Evolutionary conservation across 2,113 vertebrate species (phyloP), one percentile per base, ranked within the genome.

Genomic region (Dicentrarchus labrax): DNA sequence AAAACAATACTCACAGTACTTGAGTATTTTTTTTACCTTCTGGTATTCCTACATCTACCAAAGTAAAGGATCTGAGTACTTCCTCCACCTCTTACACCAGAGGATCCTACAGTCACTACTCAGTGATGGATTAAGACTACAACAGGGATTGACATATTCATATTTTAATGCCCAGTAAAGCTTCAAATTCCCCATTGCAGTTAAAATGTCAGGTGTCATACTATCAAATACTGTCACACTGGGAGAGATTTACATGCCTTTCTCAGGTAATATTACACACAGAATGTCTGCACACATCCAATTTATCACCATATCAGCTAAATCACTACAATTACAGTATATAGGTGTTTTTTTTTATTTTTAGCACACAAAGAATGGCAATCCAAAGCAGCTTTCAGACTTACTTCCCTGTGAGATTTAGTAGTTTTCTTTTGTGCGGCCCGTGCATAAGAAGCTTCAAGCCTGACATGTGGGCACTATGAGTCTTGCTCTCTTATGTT

Each of bases 401-500:
- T 24, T 53, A 22, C 12, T 45, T 45, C 24, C 39, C 8, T 50
- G 48, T 79, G 12, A 73, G 61, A 80, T 72, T 30, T 38, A 62
- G 53, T 36, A 21, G 22, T 7, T 41, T 30, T 72, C 4, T 21
- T 53, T 11, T 69, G 45, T 54, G 19, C 6, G 5, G 9, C 21
- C 64, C 45, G 64, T 41, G 45, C 72, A 69, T 60, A 59, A 77
- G 80, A 73, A 72, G 43, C 57, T 73, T 30, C 30, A 30, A 30
- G 30, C 30, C 30, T n/a, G 41, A 50, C 16, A 12, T n/a, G 47
- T 56, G 50, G 70, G 71, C 76, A 61, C 50, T 50, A 13, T 39
- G 67, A 83, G 66, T 66, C 12, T 8, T 13, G 16, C 48, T 22
- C 43, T 69, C 74, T 80, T 30, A 66, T 76, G 71, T 84, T 48